Evolutionary conservation across 2,888 invertebrate species (phyloP), one percentile per base, ranked within the genome.

Genomic region (Cephus rjabovi): DNA sequence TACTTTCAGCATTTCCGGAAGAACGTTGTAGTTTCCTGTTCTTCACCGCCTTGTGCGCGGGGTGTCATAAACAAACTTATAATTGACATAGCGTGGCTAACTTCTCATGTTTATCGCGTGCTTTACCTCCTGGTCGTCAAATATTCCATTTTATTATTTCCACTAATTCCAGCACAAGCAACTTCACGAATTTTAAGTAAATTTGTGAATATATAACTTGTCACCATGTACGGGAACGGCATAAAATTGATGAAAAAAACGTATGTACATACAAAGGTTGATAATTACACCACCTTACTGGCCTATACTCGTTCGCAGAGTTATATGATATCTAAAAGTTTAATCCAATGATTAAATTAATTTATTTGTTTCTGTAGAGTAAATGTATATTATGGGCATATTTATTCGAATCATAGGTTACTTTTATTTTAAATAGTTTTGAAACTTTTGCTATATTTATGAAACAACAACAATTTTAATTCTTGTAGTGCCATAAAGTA

Each of bases 231-330:
- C 80, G 79, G 82, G 6, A 82, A 75, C 31, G 84, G 85, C 77
- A 79, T 87, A 74, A 85, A 83, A 79, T 78, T 85, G 12, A 81
- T 83, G 74, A 87, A 87, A 84, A 87, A 86, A 83, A 80, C 85
- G 87, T 87, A 75, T 84, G 86, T 84, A 77, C 15, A 15, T 84
- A 77, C 15, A 15, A 40, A 40, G 6, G 15, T 40, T 40, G 15
- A 40, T 15, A 40, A 40, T 40, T 15, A 40, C 4, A 15, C 40
- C 40, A 15, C 40, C 15, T 40, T 40, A 40, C 40, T 40, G 37
- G 12, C 1, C 15, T 37, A 37, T 37, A 15, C 37, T 37, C 35
- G 35, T 35, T 35, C 1, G 4, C 37, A 37, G 4, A 37, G 37
- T 37, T 37, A 37, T 37, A 4, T 37, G 37, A 37, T 15, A 37